Evolutionary conservation across 2,113 vertebrate genomes (phyloP).

Genomic region (Ochotona princeps): DNA sequence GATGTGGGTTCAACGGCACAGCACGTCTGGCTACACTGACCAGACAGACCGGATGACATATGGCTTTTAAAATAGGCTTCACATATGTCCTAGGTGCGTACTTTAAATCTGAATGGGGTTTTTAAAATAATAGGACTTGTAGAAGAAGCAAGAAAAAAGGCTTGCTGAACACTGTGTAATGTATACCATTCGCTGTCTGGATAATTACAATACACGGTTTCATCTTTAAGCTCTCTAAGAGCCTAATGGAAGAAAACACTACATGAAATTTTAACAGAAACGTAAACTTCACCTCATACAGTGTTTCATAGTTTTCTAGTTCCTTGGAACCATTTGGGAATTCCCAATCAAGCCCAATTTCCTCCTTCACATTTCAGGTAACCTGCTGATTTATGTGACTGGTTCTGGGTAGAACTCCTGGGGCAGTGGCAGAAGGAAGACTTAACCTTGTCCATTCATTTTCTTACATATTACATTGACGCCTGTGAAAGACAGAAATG

Average conservation of each 20-base stretch:
- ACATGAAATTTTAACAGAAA: slow-evolving; percentile 1
- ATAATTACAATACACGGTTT: background rate
- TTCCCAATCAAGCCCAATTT: background rate
- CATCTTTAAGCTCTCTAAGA: background rate
- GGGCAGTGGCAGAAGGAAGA: background rate
- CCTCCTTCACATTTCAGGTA: background rate
- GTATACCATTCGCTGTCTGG: background rate
- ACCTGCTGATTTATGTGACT: background rate
- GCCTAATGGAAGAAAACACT: background rate
- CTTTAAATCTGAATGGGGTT: slow-evolving; percentile 11
- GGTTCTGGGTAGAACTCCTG: background rate
- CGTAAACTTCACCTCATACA: slow-evolving; percentile 15
- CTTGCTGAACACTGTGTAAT: background rate
- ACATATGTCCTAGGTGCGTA: background rate
- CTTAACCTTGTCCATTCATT: background rate
- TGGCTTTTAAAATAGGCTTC: background rate
- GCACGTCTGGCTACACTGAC: background rate
- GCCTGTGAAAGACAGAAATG: background rate
- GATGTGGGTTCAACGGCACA: background rate
- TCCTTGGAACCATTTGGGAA: background rate
- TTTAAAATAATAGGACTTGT: slow-evolving; percentile 11
- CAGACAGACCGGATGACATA: background rate
- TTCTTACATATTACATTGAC: slow-evolving; percentile 4
- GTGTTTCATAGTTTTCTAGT: background rate
- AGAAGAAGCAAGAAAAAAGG: background rate